phyloP scores from a whole-genome alignment of 2,888 invertebrate species.

The Megastigmus dorsalis region DNA sequence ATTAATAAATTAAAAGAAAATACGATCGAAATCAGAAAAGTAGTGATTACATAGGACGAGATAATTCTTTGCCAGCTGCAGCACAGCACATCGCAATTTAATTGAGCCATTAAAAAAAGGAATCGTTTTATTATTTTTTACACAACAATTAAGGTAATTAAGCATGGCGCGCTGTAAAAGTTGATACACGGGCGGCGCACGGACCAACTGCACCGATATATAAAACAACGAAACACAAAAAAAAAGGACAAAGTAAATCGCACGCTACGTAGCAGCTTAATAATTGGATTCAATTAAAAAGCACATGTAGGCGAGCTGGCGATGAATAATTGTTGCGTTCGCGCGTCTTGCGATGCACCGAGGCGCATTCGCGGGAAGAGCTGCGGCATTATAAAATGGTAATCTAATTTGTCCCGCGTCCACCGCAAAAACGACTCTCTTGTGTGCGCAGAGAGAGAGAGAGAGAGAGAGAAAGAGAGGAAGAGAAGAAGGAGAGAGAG shows the following conservation, averaged over 20 bases:
- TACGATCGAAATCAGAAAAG: too few relatives aligned
- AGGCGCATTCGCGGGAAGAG: background rate
- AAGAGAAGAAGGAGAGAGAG: too few relatives aligned
- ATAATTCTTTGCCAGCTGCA: too few relatives aligned
- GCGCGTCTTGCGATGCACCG: background rate
- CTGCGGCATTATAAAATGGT: constrained; percentile 65
- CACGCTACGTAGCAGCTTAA: background rate
- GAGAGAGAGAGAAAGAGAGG: too few relatives aligned
- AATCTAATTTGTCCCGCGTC: constrained; percentile 68
- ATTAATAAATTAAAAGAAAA: too few relatives aligned
- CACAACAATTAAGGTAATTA: background rate
- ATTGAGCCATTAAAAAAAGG: too few relatives aligned
- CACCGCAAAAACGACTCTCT: constrained; percentile 62
- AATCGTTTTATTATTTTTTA: background rate
- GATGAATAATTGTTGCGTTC: constrained; percentile 4
- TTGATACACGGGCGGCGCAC: background rate
- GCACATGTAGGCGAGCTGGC: too few relatives aligned
- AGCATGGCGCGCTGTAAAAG: background rate
- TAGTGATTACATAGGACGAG: too few relatives aligned
- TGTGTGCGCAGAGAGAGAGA: too few relatives aligned
- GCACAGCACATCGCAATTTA: too few relatives aligned
- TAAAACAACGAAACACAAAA: background rate
- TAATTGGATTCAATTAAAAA: constrained; percentile 40
- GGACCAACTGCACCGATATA: too few relatives aligned
- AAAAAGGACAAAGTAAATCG: background rate